Evolutionary conservation across 2,113 vertebrate genomes (phyloP), one percentile per base, ranked within the genome.

Genomic region (Tachysurus vachellii): DNA sequence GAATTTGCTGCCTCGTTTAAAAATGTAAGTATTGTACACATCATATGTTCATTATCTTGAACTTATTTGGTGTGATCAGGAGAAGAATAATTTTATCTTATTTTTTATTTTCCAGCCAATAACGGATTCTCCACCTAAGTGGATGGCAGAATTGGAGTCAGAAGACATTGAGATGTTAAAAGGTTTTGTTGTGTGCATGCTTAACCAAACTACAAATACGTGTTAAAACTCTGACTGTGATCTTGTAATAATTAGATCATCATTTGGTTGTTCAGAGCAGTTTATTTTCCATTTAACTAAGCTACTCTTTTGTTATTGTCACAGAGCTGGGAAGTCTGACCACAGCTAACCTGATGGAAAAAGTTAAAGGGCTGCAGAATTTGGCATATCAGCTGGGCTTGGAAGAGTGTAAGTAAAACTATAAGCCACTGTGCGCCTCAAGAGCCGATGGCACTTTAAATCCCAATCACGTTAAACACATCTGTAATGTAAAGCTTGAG

Each of bases 81-180:
- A 26, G 5, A 56, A 28, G 9, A 77, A 56, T 70, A 42, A 87
- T 83, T 80, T 73, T 76, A 21, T 53, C 42, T 73, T 71, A 6
- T 66, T 53, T 70, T 8, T 86, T 75, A 83, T 87, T 3, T 9
- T 84, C 86, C 89, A 99, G 98, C 96, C 98, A 36, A 99, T 99
- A 90, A 97, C 96, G 88, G 98, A 94, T 90, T 99, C 98, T 47
- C 98, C 98, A 80, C 97, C 97, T 1, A 99, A 99, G 89, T 99
- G 98, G 98, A 99, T 99, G 98, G 97, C 98, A 91, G 97, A 99
- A 91, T 94, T 99, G 85, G 98, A 99, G 92, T 97, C 95, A 62
- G 98, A 99, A 88, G 98, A 99, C 92, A 97, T 98, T 11, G 98
- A 99, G 90, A 99, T 99, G 98, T 93, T 99, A 86, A 99, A 98